These are phyloP conservation scores for Todiramphus chloris DNA, from an alignment of 2,113 vertebrate genomes.

Conservation along the genomic window DNA sequence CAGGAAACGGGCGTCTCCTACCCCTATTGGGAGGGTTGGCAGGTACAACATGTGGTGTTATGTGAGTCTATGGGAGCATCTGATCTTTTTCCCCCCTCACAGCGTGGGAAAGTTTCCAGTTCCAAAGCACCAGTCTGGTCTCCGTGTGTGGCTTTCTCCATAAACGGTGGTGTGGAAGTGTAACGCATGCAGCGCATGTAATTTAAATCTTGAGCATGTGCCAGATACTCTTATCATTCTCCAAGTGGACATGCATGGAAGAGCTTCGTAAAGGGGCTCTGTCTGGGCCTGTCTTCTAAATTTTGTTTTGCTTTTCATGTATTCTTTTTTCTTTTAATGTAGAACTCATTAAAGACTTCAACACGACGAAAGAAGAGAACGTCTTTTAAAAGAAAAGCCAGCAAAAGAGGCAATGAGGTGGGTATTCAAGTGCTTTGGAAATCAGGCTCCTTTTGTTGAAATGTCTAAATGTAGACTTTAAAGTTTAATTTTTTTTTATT, in stretches of 20 bases:
- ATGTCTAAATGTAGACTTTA: not conserved
- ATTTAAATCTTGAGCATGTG: slow-evolving; percentile 73
- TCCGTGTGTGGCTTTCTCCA: slow-evolving; percentile 84
- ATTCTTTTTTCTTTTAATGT: slow-evolving; percentile 38
- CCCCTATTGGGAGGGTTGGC: slow-evolving; percentile 86
- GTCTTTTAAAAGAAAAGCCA: slow-evolving; percentile 96
- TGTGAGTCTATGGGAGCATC: slow-evolving; percentile 83
- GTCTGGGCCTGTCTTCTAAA: slow-evolving; percentile 29
- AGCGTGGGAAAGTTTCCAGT: slow-evolving; percentile 74
- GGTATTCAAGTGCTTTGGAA: slow-evolving; percentile 56
- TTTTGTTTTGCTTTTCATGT: slow-evolving; percentile 64
- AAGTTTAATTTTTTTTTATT: not conserved
- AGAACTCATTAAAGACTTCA: slow-evolving; percentile 89
- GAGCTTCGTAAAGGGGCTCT: slow-evolving; percentile 4
- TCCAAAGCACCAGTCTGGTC: slow-evolving; percentile 78
- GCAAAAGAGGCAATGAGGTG: slow-evolving; percentile 95
- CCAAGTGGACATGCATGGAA: slow-evolving; percentile 75
- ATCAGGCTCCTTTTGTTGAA: not conserved
- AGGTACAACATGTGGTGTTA: slow-evolving; percentile 85
- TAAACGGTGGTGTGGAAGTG: slow-evolving; percentile 82
- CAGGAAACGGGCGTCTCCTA: slow-evolving; percentile 84
- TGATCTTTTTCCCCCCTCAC: slow-evolving; percentile 71
- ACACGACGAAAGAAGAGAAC: slow-evolving; percentile 96
- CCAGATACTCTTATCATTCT: slow-evolving; percentile 68
- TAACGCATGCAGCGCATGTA: slow-evolving; percentile 82